These are phyloP conservation scores for Psilanteris sp. DNA, from an alignment of 1,140 invertebrate genomes.

Conservation along the genomic window DNA sequence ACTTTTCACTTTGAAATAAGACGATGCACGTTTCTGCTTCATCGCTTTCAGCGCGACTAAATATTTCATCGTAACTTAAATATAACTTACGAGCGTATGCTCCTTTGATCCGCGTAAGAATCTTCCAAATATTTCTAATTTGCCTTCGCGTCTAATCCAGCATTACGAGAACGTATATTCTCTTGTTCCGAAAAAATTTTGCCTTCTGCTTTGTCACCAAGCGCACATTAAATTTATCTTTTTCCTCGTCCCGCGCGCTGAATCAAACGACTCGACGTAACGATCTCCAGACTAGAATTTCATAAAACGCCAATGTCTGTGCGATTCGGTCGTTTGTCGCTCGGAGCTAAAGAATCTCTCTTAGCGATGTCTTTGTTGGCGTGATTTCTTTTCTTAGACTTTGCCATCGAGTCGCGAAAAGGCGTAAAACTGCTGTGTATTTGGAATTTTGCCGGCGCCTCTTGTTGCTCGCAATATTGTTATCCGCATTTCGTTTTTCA, in stretches of 20 bases:
- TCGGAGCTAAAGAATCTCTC: conserved; percentile 15
- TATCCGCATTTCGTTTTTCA: conserved; percentile 40
- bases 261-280: conserved; percentile 23
- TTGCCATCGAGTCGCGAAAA: conserved; percentile 15
- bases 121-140: conserved; percentile 8
- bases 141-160: background rate
- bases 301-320: conserved; percentile 24
- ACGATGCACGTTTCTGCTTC: too few relatives aligned
- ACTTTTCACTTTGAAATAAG: too few relatives aligned
- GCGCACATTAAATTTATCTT: conserved; percentile 16
- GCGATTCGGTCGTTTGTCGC: conserved; percentile 23
- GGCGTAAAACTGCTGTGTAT: conserved; percentile 14
- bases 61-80: too few relatives aligned
- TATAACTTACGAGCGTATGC: too few relatives aligned
- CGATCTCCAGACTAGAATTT: conserved; percentile 22
- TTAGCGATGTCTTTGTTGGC: conserved; percentile 25
- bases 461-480: conserved; percentile 17
- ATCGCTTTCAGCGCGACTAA: too few relatives aligned
- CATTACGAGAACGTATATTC: background rate
- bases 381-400: conserved; percentile 22
- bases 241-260: background rate
- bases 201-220: conserved; percentile 7
- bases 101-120: conserved; percentile 12
- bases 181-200: conserved; percentile 8
- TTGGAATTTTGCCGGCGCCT: conserved; percentile 1